Percentiles rank a stretch among this genome's conserved stretches.
phyloP scores from a whole-genome alignment of 2,888 invertebrate genomes.

The Yponomeuta malinellus region DNA sequence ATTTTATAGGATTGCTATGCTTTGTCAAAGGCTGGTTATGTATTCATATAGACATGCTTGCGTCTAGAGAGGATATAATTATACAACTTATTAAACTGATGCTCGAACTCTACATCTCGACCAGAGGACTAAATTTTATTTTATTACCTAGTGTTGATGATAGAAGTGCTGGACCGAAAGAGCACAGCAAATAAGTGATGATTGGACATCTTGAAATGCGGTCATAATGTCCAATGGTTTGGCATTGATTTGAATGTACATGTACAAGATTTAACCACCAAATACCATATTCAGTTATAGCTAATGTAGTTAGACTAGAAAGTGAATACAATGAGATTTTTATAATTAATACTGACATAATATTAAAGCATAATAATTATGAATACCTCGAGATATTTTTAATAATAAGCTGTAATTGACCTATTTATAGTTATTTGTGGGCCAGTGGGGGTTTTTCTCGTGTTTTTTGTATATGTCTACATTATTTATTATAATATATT shows the following conservation, averaged over 20 bases:
- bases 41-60: background rate
- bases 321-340: background rate
- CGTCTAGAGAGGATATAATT: background rate
- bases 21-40: background rate
- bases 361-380: background rate
- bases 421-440: no score
- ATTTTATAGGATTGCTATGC: background rate
- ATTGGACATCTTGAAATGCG: no score
- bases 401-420: no score
- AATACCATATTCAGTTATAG: constrained; percentile 57
- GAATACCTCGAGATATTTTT: background rate
- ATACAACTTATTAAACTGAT: background rate
- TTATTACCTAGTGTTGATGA: background rate
- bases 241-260: constrained; percentile 61
- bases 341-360: background rate
- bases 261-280: constrained; percentile 73
- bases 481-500: no score
- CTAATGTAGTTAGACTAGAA: constrained; percentile 78
- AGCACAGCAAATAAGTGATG: no score
- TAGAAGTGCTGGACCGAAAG: background rate
- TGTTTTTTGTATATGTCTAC: no score
- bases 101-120: no score
- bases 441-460: no score
- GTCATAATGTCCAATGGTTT: constrained; percentile 20
- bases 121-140: background rate